Conservation (phyloP, 2,113 vertebrate genomes). For the Oreocharis arfaki region DNA sequence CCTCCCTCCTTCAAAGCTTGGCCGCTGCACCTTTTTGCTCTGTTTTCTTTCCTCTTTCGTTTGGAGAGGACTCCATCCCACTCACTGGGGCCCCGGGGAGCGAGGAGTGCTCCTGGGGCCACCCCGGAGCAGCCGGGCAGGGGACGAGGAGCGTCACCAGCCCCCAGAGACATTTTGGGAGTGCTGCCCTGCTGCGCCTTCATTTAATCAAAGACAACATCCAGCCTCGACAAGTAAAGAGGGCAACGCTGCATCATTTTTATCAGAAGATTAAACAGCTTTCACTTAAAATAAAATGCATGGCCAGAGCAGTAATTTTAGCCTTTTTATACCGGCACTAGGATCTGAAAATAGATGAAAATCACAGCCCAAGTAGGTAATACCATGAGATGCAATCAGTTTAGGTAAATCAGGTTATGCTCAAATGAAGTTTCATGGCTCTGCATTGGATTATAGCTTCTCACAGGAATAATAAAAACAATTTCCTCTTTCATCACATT, state of each 20-base stretch:
- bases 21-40: constrained; percentile 61
- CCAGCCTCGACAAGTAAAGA: neutral
- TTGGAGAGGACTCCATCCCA: neutral
- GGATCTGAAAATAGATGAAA: neutral
- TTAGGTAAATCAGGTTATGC: constrained; percentile 29
- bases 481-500: constrained; percentile 18
- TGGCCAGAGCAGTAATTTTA: constrained; percentile 18
- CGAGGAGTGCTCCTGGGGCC: neutral
- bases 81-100: neutral
- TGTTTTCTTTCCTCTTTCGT: constrained; percentile 37
- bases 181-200: neutral
- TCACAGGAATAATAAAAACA: constrained; percentile 34
- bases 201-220: neutral
- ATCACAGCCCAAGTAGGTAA: neutral
- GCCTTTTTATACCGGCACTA: neutral
- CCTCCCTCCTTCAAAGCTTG: constrained; percentile 68
- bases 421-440: neutral
- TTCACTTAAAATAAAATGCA: neutral
- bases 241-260: neutral
- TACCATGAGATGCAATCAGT: neutral
- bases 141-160: neutral
- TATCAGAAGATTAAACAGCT: neutral
- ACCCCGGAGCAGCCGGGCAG: rapidly evolving
- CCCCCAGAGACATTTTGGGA: neutral
- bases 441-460: constrained; percentile 28